Conservation (phyloP, 2,113 vertebrate species). For the Dissostichus mawsoni region DNA sequence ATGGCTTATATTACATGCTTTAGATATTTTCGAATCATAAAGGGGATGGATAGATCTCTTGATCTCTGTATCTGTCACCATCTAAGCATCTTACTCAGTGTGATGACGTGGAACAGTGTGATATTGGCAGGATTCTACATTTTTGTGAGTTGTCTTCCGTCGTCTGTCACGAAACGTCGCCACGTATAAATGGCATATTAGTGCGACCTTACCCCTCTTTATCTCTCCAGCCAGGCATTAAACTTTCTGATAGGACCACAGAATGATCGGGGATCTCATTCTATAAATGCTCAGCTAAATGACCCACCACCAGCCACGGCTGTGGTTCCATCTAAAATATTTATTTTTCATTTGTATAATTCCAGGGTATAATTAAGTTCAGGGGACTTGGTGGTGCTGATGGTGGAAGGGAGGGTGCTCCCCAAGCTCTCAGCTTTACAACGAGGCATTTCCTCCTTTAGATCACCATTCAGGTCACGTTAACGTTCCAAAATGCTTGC, state of each 20-base stretch:
- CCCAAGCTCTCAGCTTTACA: constrained; percentile 10
- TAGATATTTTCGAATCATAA: not conserved
- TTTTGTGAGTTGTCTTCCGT: not conserved
- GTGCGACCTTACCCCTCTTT: constrained; percentile 45
- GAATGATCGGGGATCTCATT: constrained; percentile 53
- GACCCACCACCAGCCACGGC: constrained; percentile 46
- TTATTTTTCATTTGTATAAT: constrained; percentile 65
- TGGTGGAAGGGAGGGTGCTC: not conserved
- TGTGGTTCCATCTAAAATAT: constrained; percentile 54
- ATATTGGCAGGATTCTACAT: not conserved
- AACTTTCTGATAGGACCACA: constrained; percentile 58
- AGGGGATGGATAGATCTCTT: not conserved
- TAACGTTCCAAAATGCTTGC: not conserved
- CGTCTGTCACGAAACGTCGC: constrained; percentile 24
- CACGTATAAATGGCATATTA: constrained; percentile 51
- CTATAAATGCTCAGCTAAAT: constrained; percentile 64
- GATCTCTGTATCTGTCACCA: not conserved
- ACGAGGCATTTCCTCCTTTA: not conserved
- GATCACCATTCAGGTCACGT: constrained; percentile 15
- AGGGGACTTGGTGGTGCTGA: constrained; percentile 8
- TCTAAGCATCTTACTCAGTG: constrained; percentile 12
- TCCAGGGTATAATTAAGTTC: constrained; percentile 63
- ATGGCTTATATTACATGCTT: not conserved
- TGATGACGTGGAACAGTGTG: not conserved
- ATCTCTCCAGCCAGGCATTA: constrained; percentile 67